Percentiles rank a stretch among this genome's conserved stretches.
Conservation (phyloP, 64 coral and sea anemone species). For the Porites australiensis region DNA sequence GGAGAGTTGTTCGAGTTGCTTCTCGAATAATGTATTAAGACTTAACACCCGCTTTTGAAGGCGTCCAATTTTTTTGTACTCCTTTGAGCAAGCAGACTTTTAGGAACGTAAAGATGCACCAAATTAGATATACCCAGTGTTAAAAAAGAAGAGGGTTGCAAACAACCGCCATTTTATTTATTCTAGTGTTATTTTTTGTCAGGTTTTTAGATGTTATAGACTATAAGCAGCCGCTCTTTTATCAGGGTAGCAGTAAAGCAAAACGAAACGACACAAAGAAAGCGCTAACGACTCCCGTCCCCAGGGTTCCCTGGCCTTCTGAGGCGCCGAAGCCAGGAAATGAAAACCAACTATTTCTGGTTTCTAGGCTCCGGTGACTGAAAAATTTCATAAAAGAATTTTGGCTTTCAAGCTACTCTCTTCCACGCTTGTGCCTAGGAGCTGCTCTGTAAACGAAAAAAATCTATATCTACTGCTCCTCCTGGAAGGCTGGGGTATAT, state of each 20-base stretch:
- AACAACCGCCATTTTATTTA: conserved; percentile 2
- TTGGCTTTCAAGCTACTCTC: too few relatives aligned
- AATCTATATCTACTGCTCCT: too few relatives aligned
- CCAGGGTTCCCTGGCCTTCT: too few relatives aligned
- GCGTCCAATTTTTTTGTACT: not conserved
- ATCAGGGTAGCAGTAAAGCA: not conserved
- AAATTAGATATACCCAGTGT: not conserved
- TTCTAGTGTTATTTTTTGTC: not conserved
- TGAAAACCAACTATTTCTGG: too few relatives aligned
- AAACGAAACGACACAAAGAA: not conserved
- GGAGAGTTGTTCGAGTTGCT: too few relatives aligned
- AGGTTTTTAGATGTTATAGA: not conserved
- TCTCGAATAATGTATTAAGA: not conserved
- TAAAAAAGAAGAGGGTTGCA: not conserved
- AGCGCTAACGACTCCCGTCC: not conserved
- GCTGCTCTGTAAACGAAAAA: too few relatives aligned
- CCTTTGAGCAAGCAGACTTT: not conserved
- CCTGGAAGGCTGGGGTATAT: too few relatives aligned
- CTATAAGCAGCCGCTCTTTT: not conserved
- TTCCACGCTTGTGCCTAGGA: too few relatives aligned
- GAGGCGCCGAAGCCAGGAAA: too few relatives aligned
- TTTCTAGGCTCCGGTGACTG: too few relatives aligned
- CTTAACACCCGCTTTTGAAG: not conserved
- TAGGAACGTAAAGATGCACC: not conserved
- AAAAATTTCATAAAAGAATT: too few relatives aligned